Conservation (phyloP, 2,888 invertebrate species). For the Tipula vernalis region DNA sequence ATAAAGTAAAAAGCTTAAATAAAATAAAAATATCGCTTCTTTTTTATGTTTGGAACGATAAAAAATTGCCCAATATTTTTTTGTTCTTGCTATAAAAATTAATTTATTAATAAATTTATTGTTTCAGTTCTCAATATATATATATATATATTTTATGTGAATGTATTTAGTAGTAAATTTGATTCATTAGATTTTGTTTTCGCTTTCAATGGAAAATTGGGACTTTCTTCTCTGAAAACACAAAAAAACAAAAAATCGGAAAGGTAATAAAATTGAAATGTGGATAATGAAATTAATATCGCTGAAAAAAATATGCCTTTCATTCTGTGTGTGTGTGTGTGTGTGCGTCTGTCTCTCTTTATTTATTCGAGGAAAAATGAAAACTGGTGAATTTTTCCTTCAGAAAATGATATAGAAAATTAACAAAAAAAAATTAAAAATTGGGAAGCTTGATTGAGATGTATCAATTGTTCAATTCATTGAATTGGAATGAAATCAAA, state of each 20-base stretch:
- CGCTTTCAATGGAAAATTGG: not conserved
- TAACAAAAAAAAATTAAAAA: not conserved
- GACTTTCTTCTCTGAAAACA: not conserved
- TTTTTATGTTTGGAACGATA: not conserved
- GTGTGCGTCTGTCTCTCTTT: not conserved
- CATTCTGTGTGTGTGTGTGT: not conserved
- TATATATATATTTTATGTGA: too few relatives aligned
- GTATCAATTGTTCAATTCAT: constrained; percentile 4
- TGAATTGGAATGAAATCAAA: not conserved
- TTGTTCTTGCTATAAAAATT: not conserved
- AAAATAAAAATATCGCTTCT: not conserved
- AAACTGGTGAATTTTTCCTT: not conserved
- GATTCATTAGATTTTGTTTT: not conserved
- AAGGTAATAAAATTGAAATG: not conserved
- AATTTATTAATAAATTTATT: not conserved
- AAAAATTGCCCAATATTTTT: not conserved
- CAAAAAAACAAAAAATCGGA: not conserved
- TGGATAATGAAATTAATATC: not conserved
- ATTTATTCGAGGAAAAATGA: not conserved
- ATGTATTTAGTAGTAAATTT: not conserved
- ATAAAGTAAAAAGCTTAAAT: not conserved
- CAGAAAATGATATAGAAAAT: not conserved
- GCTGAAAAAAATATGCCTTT: not conserved
- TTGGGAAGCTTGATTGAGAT: not conserved
- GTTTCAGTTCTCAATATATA: not conserved